These are phyloP conservation scores for Platygyra sinensis DNA, from an alignment of 64 coral and sea anemone species.

Conservation along the genomic window DNA sequence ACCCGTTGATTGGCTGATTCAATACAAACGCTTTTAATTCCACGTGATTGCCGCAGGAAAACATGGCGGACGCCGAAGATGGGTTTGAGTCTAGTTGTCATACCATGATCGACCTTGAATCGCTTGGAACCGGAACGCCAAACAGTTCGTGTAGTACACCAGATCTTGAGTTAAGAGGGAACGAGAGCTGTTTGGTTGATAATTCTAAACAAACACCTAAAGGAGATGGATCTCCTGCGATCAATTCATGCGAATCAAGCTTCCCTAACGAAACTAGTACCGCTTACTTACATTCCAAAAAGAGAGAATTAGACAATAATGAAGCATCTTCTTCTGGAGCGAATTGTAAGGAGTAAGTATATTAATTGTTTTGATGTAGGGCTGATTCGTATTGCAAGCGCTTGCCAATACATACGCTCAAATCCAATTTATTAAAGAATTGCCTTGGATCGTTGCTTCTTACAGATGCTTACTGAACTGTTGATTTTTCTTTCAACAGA, in stretches of 20 bases:
- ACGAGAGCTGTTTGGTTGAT: not conserved
- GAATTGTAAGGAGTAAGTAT: constrained; percentile 29
- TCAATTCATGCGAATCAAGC: not conserved
- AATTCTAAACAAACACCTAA: constrained; percentile 18
- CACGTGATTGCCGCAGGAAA: constrained; percentile 32
- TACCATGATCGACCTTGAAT: constrained; percentile 24
- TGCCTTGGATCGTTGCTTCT: not conserved
- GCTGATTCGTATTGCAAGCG: not conserved
- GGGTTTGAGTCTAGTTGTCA: constrained; percentile 18
- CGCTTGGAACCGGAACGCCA: constrained; percentile 19
- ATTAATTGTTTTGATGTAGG: not conserved
- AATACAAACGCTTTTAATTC: constrained; percentile 44
- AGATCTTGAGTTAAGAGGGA: constrained; percentile 33
- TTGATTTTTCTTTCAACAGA: constrained; percentile 33
- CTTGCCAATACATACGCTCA: not conserved
- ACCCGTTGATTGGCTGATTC: not conserved
- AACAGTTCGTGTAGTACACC: constrained; percentile 44
- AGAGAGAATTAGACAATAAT: constrained; percentile 20
- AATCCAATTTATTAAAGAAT: not conserved
- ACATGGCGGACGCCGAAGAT: constrained; percentile 38
- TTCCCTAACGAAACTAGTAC: not conserved
- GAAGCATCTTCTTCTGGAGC: not conserved
- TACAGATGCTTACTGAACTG: not conserved
- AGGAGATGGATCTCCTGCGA: not conserved
- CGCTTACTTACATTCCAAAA: not conserved